Evolutionary conservation across 2,888 invertebrate species (phyloP), one percentile per base, ranked within the genome.

Genomic region (Byasa hedistus): DNA sequence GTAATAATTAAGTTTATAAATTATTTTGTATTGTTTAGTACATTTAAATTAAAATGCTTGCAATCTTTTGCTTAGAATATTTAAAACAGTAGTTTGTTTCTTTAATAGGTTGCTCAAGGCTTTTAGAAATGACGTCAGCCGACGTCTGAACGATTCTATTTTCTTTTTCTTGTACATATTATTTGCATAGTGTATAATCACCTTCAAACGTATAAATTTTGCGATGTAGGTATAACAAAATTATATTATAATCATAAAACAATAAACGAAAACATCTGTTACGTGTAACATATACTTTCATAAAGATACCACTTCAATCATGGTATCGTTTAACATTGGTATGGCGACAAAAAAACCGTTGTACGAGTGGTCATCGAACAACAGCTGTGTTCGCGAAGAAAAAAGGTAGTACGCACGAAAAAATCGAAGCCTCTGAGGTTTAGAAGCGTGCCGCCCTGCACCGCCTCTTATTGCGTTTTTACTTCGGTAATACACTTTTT

Each of bases 281-380:
- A 64, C 61, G 23, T 60, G 67, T 64, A 70, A 69, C 68, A 65
- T 73, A 73, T 73, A 71, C 72, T 69, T 73, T 73, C 67, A 71
- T 65, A 70, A 77, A 63, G 48, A 55, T 78, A 76, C 78, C 78
- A 79, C 80, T 83, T 80, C 81, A 81, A 85, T 82, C 79, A 79
- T 76, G 76, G 85, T 86, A 87, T 88, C 87, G 76, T 78, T 80
- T 87, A 83, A 82, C 86, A 79, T 76, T 72, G 72, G 73, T 71
- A 69, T 69, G 69, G 71, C 66, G 65, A 69, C 78, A 76, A 83
- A 85, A 85, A 76, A 78, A n/a, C n/a, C n/a, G n/a, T 81, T 76
- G 75, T 81, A 83, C 76, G 86, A 90, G 87, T 89, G 91, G 91
- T 89, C 89, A 88, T 86, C 86, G 80, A 84, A 85, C 81, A 85